Base-by-base conservation (phyloP, 2,113 vertebrate genomes). In the Jaculus jaculus region DNA sequence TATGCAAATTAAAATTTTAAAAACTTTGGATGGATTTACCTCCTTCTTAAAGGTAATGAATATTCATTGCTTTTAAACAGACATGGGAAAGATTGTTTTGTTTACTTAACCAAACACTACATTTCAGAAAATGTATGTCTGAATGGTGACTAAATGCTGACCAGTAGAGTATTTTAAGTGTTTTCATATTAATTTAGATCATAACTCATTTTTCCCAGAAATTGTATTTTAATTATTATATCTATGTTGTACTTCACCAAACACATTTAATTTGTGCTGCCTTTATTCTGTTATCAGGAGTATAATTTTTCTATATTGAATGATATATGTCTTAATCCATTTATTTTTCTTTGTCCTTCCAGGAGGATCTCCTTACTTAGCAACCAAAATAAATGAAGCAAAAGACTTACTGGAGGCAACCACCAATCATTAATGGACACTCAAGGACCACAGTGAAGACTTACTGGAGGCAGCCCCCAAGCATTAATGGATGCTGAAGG, bases 311-410 rank as follows among this genome's bases (percentile, higher is more conserved):
- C 47, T 58, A 9, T 71, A 37, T 84, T 84, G 63, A 92, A 74
- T 71, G 28, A 95, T 68, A 15, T 47, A 6, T 75, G 15, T 84
- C 73, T 93, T 96, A 95, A 96, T 87, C 87, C 91, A 71, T 69
- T 84, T 34, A 78, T 42, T 97, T 90, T 47, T 96, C 24, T 97
- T 96, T 97, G 87, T 96, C 68, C 89, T 97, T 79, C 95, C 92
- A 99, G 99, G 98, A 97, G 98, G 99, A 96, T 99, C 98, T 60
- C 98, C 98, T 60, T 99, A 98, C 95, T 97, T 99, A 94, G 98
- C 99, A 93, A 97, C 97, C 89, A 99, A 99, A 98, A 98, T 99
- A 97, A 99, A 99, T 78, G 98, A 99, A 98, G 98, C 99, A 37
- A 99, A 99, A 97, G 98, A 99, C 95, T 94, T 99, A 72, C 75